phyloP scores from a whole-genome alignment of 2,797 vertebrate genomes.

The Silurus aristotelis region DNA sequence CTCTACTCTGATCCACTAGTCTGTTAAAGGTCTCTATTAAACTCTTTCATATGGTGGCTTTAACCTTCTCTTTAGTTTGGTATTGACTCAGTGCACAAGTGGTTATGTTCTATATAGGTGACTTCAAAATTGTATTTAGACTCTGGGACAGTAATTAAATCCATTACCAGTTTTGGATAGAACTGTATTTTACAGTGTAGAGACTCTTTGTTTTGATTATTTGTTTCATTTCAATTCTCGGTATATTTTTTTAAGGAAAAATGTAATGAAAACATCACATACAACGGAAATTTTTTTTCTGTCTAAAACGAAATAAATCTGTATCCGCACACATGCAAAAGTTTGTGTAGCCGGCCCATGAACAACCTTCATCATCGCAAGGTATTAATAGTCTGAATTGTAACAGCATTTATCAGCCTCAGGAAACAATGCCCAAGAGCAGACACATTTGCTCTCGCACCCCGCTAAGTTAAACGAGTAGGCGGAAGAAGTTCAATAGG shows the following conservation, averaged over 20 bases:
- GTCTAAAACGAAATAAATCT: neutral
- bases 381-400: neutral
- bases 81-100: neutral
- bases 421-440: neutral
- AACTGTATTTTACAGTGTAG: neutral
- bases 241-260: neutral
- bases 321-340: neutral
- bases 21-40: neutral
- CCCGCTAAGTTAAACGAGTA: conserved; percentile 30
- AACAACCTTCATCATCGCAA: too few species aligned
- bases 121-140: neutral
- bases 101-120: neutral
- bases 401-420: neutral
- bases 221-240: neutral
- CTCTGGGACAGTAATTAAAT: neutral
- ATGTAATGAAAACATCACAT: neutral
- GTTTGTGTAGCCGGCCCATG: too few species aligned
- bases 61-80: neutral
- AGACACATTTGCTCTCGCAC: conserved; percentile 5
- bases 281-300: neutral
- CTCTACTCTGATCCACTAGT: neutral
- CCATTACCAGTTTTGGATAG: neutral
- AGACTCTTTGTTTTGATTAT: neutral
- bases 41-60: neutral
- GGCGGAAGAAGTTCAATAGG: conserved; percentile 37